phyloP scores from a whole-genome alignment of 2,888 invertebrate species.

The Drosophila eohydei region DNA sequence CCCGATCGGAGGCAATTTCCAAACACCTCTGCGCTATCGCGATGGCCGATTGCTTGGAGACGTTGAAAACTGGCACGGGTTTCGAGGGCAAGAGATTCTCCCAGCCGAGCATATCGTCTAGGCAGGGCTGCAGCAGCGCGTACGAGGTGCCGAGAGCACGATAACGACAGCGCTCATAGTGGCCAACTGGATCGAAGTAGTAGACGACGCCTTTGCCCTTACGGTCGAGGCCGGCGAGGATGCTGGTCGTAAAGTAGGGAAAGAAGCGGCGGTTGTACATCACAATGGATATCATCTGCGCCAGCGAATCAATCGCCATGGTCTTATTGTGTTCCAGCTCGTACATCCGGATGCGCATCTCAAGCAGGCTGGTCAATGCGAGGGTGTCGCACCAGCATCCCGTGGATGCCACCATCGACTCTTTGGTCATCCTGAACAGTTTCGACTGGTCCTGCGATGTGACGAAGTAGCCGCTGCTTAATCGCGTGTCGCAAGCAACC shows the following conservation, averaged over 20 bases:
- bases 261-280: slow-evolving; percentile 8
- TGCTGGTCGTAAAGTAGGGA: background rate
- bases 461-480: accelerated
- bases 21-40: background rate
- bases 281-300: background rate
- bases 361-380: background rate
- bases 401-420: background rate
- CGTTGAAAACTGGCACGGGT: accelerated
- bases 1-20: background rate
- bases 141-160: background rate
- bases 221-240: background rate
- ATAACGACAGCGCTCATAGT: slow-evolving; percentile 1
- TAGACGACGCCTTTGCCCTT: background rate
- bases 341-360: background rate
- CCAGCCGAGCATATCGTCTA: background rate
- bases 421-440: background rate
- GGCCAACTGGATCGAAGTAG: slow-evolving; percentile 4
- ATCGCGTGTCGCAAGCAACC: background rate
- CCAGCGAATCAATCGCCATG: background rate
- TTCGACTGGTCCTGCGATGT: background rate
- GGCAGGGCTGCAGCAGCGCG: background rate
- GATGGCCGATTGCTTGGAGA: background rate
- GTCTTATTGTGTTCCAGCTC: background rate
- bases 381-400: background rate
- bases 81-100: background rate